Evolutionary conservation across 2,797 vertebrate species (phyloP).

Genomic region (Helarctos malayanus): DNA sequence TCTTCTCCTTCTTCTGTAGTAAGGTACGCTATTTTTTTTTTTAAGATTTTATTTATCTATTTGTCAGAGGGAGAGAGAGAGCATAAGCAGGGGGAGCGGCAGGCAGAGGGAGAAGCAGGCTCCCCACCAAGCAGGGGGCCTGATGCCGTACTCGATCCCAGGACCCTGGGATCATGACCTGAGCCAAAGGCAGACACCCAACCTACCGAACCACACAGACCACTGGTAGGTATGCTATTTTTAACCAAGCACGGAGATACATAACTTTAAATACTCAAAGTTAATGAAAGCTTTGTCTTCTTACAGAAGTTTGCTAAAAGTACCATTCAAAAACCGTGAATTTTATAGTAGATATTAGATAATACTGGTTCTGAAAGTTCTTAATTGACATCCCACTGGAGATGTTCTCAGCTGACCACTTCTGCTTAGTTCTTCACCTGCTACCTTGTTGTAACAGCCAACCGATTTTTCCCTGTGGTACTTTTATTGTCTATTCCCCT

Average conservation of each 20-base stretch:
- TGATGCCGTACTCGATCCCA: too few species aligned
- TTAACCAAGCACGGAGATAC: background rate
- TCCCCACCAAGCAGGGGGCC: too few species aligned
- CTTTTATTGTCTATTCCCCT: background rate
- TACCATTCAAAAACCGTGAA: background rate
- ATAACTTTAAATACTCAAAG: background rate
- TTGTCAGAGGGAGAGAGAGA: too few species aligned
- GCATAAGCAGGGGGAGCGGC: too few species aligned
- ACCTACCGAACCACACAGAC: too few species aligned
- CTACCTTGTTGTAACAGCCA: background rate
- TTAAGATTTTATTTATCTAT: too few species aligned
- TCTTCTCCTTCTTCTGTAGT: background rate
- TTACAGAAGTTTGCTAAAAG: background rate
- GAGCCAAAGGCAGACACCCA: too few species aligned
- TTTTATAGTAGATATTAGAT: background rate
- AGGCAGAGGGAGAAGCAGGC: too few species aligned
- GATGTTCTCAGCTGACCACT: background rate
- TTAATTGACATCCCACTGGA: background rate
- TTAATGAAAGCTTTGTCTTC: background rate
- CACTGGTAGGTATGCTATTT: background rate
- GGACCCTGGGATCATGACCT: too few species aligned
- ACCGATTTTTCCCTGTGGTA: background rate
- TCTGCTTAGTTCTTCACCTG: background rate
- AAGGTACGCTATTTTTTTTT: background rate
- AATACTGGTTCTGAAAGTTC: background rate